phyloP scores from a whole-genome alignment of 2,113 vertebrate species.

The Puntigrus tetrazona region DNA sequence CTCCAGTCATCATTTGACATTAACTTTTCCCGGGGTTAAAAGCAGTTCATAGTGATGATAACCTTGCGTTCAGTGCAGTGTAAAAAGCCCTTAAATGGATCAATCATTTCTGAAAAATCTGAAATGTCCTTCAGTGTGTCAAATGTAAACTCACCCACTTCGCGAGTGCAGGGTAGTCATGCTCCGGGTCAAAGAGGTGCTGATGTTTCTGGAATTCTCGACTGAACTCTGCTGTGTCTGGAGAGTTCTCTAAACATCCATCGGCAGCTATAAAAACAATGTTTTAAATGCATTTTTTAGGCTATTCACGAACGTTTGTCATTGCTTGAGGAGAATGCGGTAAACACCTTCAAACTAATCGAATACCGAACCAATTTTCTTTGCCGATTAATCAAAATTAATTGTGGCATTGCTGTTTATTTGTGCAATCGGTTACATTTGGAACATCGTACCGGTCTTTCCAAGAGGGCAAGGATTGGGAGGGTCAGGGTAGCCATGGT shows the following conservation, averaged over 20 bases:
- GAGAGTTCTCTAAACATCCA: slow-evolving; percentile 91
- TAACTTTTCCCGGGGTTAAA: neutral
- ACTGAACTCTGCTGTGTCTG: slow-evolving; percentile 96
- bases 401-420: neutral
- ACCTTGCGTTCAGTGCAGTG: neutral
- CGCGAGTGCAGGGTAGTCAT: slow-evolving; percentile 87
- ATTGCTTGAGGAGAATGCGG: neutral
- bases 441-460: slow-evolving; percentile 82
- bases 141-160: slow-evolving; percentile 87
- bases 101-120: neutral
- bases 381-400: neutral
- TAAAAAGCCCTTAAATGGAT: neutral
- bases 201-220: slow-evolving; percentile 94
- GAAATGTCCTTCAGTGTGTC: neutral
- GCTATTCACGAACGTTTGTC: neutral
- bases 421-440: neutral
- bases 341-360: neutral
- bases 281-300: neutral
- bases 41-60: neutral
- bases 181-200: slow-evolving; percentile 92
- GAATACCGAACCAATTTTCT: neutral
- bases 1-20: neutral
- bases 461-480: slow-evolving; percentile 95
- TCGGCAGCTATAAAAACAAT: slow-evolving; percentile 75
- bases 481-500: slow-evolving; percentile 96